Evolutionary conservation across 2,888 invertebrate genomes (phyloP), one percentile per base, ranked within the genome.

Genomic region (Eristalis intricaria): DNA sequence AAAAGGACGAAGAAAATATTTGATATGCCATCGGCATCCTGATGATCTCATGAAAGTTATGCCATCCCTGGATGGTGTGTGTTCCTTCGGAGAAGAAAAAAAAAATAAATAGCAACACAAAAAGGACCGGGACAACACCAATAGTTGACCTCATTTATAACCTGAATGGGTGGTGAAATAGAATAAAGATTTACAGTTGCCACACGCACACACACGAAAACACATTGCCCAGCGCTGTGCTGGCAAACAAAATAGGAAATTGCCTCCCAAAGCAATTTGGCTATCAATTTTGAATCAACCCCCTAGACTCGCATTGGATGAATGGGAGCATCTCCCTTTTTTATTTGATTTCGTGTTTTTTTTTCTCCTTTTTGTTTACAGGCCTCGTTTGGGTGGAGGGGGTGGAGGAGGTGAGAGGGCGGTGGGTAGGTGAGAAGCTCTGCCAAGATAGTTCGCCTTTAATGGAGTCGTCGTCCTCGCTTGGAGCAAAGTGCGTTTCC

Each of bases 291-390:
- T 83, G 86, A 86, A 83, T 86, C 83, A 74, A 75, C 63, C 78
- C 11, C 64, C 32, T 23, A 32, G 23, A 38, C 22, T 13, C 63
- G 15, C 40, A 29, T 19, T 5, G 19, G 43, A 8, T n/a, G 50
- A 19, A 8, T 5, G 50, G 19, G 50, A 19, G 2, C 19, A 19
- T 50, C 50, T 5, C 19, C 50, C 5, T 19, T 50, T 50, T 50
- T 50, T n/a, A 50, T 50, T 29, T 19, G 2, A 29, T 29, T 29
- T 32, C 56, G 13, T 38, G 23, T 26, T 43, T 58, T 56, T 58
- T 35, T 64, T 38, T 40, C 19, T 56, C n/a, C 89, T 80, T 82
- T 89, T 89, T 90, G 71, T 90, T 87, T 90, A 90, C 90, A 90
- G 50, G 32, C 5, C 19, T 50, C 19, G 2, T 4, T 43, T n/a